These are phyloP conservation scores for Sebastes fasciatus DNA, from an alignment of 2,113 vertebrate species.

Conservation along the genomic window DNA sequence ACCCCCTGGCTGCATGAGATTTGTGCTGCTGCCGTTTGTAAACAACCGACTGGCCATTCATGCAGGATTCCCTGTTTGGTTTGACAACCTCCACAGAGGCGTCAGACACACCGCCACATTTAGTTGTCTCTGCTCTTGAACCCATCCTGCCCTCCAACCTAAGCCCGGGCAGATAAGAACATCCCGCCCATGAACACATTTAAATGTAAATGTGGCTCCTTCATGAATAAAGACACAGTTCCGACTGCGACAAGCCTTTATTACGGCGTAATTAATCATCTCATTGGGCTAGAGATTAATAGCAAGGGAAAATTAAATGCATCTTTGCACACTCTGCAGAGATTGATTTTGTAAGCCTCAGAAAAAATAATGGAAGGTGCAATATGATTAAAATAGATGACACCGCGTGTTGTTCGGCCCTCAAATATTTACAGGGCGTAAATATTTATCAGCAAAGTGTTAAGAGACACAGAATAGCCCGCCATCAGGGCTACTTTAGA, in stretches of 20 bases:
- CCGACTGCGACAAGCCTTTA: slow-evolving; percentile 60
- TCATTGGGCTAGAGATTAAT: slow-evolving; percentile 77
- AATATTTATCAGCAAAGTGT: slow-evolving; percentile 76
- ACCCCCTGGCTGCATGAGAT: slow-evolving; percentile 50
- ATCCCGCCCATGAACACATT: slow-evolving; percentile 60
- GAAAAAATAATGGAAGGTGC: slow-evolving; percentile 71
- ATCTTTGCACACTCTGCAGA: slow-evolving; percentile 62
- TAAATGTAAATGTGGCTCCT: slow-evolving; percentile 74
- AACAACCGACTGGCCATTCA: slow-evolving; percentile 37
- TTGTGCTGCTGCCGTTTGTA: slow-evolving; percentile 25
- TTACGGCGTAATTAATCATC: slow-evolving; percentile 78
- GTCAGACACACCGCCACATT: slow-evolving; percentile 16
- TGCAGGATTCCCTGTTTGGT: background rate
- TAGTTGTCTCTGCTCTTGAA: slow-evolving; percentile 45
- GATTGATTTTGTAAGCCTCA: slow-evolving; percentile 74
- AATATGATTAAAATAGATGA: slow-evolving; percentile 74
- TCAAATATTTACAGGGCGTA: slow-evolving; percentile 74
- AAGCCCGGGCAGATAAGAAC: slow-evolving; percentile 64
- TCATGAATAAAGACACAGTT: slow-evolving; percentile 64
- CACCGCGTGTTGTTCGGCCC: slow-evolving; percentile 47
- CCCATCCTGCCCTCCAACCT: slow-evolving; percentile 49
- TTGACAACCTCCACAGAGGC: slow-evolving; percentile 28
- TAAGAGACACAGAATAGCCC: slow-evolving; percentile 47
- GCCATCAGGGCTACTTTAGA: slow-evolving; percentile 54
- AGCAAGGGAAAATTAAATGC: slow-evolving; percentile 73